A percentile compares a stretch with the other conserved stretches of the same genome.
phyloP scores from a whole-genome alignment of 2,113 vertebrate species.

The Callopanchax toddi region DNA sequence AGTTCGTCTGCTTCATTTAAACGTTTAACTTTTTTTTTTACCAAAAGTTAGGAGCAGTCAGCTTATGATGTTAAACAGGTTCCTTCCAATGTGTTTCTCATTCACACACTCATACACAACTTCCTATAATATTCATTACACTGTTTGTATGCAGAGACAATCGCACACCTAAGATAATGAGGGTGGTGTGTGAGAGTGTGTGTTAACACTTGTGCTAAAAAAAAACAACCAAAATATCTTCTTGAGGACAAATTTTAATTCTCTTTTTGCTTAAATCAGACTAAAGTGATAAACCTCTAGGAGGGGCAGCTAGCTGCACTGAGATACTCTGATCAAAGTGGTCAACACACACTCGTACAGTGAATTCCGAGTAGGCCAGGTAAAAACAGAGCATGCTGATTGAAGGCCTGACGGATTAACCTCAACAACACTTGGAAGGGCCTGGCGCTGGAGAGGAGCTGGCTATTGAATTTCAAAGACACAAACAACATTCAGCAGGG shows the following conservation, averaged over 20 bases:
- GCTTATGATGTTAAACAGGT: too few species aligned
- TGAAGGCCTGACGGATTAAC: conserved; percentile 18
- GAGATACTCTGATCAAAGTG: neutral
- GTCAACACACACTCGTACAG: conserved; percentile 10
- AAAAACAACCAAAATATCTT: too few species aligned
- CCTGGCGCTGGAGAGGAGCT: conserved; percentile 34
- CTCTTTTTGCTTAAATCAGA: too few species aligned
- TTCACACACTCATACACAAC: neutral
- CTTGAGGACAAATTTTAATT: too few species aligned
- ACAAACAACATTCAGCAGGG: conserved; percentile 51
- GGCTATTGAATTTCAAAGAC: conserved; percentile 62
- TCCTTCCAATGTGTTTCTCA: neutral
- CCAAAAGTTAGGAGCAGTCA: too few species aligned
- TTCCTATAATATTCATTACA: neutral
- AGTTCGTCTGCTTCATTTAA: too few species aligned
- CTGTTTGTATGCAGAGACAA: neutral
- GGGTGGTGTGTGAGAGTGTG: neutral
- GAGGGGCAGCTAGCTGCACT: too few species aligned
- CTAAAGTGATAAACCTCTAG: too few species aligned
- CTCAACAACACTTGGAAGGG: conserved; percentile 33
- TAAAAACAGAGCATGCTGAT: conserved; percentile 31
- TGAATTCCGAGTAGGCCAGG: conserved; percentile 23
- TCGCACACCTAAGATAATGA: neutral
- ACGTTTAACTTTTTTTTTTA: too few species aligned
- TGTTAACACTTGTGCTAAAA: too few species aligned